Conservation (phyloP, 2,797 vertebrate species). For the Mallotus villosus region DNA sequence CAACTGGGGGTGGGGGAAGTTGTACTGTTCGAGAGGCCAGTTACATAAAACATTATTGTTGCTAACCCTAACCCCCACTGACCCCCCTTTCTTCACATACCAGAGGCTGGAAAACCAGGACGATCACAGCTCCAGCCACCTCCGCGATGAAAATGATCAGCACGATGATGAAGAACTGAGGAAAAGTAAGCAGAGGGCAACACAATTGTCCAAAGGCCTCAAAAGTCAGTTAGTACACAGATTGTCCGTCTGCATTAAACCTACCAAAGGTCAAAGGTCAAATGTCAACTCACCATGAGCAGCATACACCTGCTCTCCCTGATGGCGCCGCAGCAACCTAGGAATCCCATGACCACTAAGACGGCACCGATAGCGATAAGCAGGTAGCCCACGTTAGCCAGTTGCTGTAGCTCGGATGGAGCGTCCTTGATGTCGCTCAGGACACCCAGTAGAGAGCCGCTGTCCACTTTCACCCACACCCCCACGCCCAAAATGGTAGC, state of each 20-base stretch:
- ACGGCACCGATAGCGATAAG: conserved; percentile 73
- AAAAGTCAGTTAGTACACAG: neutral
- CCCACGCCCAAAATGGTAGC: conserved; percentile 71
- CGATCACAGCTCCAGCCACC: conserved; percentile 71
- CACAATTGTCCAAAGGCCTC: neutral
- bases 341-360: conserved; percentile 77
- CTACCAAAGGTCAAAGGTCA: conserved; percentile 2
- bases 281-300: conserved; percentile 69
- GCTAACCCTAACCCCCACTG: too few species aligned
- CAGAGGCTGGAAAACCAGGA: conserved; percentile 71
- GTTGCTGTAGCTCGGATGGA: conserved; percentile 47
- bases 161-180: conserved; percentile 79
- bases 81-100: conserved; percentile 58
- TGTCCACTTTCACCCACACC: conserved; percentile 81
- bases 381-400: conserved; percentile 71
- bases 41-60: too few species aligned
- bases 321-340: conserved; percentile 81
- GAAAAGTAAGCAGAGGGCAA: neutral
- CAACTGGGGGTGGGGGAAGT: too few species aligned
- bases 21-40: too few species aligned
- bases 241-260: neutral
- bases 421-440: conserved; percentile 35
- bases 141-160: conserved; percentile 78
- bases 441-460: conserved; percentile 65
- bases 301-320: conserved; percentile 81